These are phyloP conservation scores for Boloria euphrosyne DNA, from an alignment of 2,888 invertebrate species.

Conservation along the genomic window DNA sequence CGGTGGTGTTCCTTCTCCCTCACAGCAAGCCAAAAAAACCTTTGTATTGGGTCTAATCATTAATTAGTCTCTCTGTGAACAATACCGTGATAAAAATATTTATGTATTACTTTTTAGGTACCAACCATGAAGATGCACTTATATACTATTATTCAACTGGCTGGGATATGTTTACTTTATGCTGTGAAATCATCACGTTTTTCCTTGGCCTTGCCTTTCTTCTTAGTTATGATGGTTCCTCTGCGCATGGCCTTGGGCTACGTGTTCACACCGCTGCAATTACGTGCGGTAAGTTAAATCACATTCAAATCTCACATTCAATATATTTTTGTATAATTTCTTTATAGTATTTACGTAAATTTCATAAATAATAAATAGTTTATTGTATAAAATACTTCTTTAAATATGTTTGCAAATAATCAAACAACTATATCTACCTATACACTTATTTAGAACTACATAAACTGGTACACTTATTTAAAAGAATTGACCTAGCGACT, in stretches of 20 bases:
- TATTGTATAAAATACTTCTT: background rate
- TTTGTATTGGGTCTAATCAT: background rate
- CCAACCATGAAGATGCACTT: constrained; percentile 95
- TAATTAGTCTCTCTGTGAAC: background rate
- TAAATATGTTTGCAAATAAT: too few relatives aligned
- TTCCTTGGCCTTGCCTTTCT: constrained; percentile 96
- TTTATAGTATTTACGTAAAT: too few relatives aligned
- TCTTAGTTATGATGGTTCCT: constrained; percentile 95
- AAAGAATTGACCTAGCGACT: too few relatives aligned
- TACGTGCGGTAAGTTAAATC: constrained; percentile 87
- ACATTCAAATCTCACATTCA: too few relatives aligned
- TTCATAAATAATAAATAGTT: too few relatives aligned
- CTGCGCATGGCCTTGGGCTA: constrained; percentile 87
- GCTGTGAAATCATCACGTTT: constrained; percentile 93
- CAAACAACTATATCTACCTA: too few relatives aligned
- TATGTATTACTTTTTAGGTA: constrained; percentile 80
- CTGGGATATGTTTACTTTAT: constrained; percentile 91
- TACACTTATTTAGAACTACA: too few relatives aligned
- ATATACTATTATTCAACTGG: constrained; percentile 92
- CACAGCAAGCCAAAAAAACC: too few relatives aligned
- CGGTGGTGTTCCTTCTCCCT: too few relatives aligned
- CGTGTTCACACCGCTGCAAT: constrained; percentile 90
- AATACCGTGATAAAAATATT: background rate
- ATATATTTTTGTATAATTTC: too few relatives aligned
- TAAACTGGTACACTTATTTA: too few relatives aligned